Percentiles rank a stretch among this genome's conserved stretches.
These are phyloP conservation scores for Chrysina gloriosa DNA, from an alignment of 2,888 invertebrate genomes.

Conservation along the genomic window DNA sequence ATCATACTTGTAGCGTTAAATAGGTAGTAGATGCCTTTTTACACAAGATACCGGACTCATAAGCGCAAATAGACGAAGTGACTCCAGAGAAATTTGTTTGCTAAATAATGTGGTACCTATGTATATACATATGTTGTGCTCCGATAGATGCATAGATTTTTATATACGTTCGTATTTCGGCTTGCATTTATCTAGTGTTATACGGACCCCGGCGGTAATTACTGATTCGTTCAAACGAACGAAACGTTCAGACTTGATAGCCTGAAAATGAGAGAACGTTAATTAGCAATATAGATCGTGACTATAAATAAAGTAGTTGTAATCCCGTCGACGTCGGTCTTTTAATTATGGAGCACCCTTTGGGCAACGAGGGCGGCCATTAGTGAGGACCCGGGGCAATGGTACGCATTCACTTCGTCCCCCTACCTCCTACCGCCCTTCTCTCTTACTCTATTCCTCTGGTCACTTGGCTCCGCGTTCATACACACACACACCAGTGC, in stretches of 20 bases:
- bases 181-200: neutral
- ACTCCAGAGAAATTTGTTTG: too few species aligned
- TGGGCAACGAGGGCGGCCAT: conserved; percentile 57
- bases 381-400: conserved; percentile 55
- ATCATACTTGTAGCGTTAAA: too few species aligned
- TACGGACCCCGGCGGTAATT: conserved; percentile 52
- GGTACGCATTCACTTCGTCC: conserved; percentile 46
- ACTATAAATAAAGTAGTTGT: conserved; percentile 65
- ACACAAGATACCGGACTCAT: too few species aligned
- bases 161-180: neutral
- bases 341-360: conserved; percentile 63
- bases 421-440: neutral
- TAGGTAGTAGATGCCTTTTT: too few species aligned
- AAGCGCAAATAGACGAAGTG: too few species aligned
- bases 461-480: conserved; percentile 48
- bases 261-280: conserved; percentile 61
- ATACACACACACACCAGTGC: conserved; percentile 42
- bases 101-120: too few species aligned
- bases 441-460: conserved; percentile 19
- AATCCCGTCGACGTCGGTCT: conserved; percentile 62
- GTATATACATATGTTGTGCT: too few species aligned
- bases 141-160: too few species aligned
- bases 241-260: conserved; percentile 54
- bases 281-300: conserved; percentile 66
- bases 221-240: conserved; percentile 55